phyloP scores from a whole-genome alignment of 2,797 vertebrate genomes.

The Pristis pectinata region DNA sequence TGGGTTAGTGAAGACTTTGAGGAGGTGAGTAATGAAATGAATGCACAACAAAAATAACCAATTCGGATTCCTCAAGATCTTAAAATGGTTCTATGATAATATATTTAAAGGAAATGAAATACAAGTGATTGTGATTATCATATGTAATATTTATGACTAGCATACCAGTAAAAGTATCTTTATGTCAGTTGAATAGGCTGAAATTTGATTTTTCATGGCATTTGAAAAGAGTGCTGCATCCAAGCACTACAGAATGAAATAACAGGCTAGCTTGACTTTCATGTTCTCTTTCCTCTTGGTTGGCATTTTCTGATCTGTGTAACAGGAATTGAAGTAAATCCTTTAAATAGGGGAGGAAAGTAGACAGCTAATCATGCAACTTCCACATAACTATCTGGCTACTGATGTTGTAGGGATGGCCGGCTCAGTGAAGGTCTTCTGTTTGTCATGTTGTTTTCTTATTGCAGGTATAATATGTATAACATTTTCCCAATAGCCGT shows the following conservation, averaged over 20 bases:
- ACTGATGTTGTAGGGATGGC: not conserved
- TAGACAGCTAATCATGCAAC: not conserved
- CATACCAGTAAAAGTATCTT: not conserved
- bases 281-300: not conserved
- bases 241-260: not conserved
- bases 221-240: not conserved
- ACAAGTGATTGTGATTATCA: not conserved
- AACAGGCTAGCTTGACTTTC: not conserved
- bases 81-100: not conserved
- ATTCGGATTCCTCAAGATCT: not conserved
- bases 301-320: not conserved
- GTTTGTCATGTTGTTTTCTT: not conserved
- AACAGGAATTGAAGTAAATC: not conserved
- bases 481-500: not conserved
- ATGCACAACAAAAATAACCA: not conserved
- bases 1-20: constrained; percentile 90
- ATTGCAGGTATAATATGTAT: not conserved
- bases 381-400: not conserved
- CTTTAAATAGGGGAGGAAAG: not conserved
- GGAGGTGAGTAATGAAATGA: constrained; percentile 57
- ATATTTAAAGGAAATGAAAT: not conserved
- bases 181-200: not conserved
- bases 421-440: not conserved
- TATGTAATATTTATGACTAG: not conserved
- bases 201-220: not conserved